phyloP scores from a whole-genome alignment of 2,888 invertebrate species.

The Cephus runcator region DNA sequence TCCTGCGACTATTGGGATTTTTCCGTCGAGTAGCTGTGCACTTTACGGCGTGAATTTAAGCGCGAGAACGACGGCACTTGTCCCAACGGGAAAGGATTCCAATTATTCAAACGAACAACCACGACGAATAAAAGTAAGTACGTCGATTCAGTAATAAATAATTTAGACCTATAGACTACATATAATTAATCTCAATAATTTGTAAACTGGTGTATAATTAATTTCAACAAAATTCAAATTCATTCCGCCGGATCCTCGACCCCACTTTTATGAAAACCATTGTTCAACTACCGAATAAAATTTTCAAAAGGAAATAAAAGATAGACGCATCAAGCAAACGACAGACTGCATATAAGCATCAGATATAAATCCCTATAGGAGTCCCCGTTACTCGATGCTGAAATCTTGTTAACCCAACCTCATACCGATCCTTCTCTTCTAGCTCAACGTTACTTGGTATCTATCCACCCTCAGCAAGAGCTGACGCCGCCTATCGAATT shows the following conservation, averaged over 20 bases:
- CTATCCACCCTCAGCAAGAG: neutral
- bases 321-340: neutral
- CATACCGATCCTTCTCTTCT: neutral
- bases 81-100: neutral
- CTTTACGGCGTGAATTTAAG: neutral
- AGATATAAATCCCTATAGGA: slow-evolving; percentile 41
- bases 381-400: slow-evolving; percentile 38
- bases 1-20: neutral
- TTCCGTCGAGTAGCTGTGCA: neutral
- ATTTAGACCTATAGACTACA: too few relatives aligned
- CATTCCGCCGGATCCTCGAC: neutral
- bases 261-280: neutral
- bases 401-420: slow-evolving; percentile 41
- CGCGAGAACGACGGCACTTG: neutral
- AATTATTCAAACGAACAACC: neutral
- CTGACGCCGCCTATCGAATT: slow-evolving; percentile 29
- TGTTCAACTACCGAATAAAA: neutral
- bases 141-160: neutral
- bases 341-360: neutral
- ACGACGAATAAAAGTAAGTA: neutral
- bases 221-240: neutral
- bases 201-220: too few relatives aligned
- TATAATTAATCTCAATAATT: too few relatives aligned
- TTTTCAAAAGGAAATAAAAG: neutral
- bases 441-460: neutral